These are phyloP conservation scores for Ascaphus truei DNA, from an alignment of 2,113 vertebrate genomes.

Conservation along the genomic window DNA sequence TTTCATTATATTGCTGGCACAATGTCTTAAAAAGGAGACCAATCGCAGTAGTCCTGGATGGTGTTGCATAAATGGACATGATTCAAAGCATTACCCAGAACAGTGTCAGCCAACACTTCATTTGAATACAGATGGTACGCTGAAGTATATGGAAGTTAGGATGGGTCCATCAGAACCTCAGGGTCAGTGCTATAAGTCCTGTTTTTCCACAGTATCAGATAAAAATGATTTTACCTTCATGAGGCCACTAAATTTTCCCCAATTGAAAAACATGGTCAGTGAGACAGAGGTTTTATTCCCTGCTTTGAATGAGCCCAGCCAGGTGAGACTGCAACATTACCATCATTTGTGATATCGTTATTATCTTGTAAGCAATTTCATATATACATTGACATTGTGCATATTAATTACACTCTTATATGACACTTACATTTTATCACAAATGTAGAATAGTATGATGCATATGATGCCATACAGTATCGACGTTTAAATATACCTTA, in stretches of 20 bases:
- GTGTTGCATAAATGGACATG: constrained; percentile 58
- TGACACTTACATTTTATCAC: no score
- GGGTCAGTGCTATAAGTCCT: constrained; percentile 77
- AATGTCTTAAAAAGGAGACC: constrained; percentile 53
- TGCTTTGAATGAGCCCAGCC: constrained; percentile 53
- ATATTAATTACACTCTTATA: no score
- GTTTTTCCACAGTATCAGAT: constrained; percentile 72
- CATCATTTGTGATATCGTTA: no score
- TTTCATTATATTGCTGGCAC: constrained; percentile 55
- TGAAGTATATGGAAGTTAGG: constrained; percentile 88
- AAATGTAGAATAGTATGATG: no score
- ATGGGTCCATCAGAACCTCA: constrained; percentile 74
- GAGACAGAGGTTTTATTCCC: constrained; percentile 46
- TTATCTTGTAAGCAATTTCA: no score
- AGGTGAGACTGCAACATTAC: constrained; percentile 52
- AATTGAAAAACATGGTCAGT: constrained; percentile 51
- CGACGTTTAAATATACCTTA: no score
- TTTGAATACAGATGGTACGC: constrained; percentile 78
- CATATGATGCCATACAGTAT: no score
- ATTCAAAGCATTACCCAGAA: constrained; percentile 64
- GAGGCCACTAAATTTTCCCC: constrained; percentile 61
- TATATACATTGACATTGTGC: no score
- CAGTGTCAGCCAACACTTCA: constrained; percentile 80
- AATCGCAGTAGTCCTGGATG: constrained; percentile 43
- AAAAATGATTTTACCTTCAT: constrained; percentile 79